A percentile compares a stretch with the other conserved stretches of the same genome.
These are phyloP conservation scores for Ariolimax columbianus DNA, from an alignment of 2,888 invertebrate species.

Conservation along the genomic window DNA sequence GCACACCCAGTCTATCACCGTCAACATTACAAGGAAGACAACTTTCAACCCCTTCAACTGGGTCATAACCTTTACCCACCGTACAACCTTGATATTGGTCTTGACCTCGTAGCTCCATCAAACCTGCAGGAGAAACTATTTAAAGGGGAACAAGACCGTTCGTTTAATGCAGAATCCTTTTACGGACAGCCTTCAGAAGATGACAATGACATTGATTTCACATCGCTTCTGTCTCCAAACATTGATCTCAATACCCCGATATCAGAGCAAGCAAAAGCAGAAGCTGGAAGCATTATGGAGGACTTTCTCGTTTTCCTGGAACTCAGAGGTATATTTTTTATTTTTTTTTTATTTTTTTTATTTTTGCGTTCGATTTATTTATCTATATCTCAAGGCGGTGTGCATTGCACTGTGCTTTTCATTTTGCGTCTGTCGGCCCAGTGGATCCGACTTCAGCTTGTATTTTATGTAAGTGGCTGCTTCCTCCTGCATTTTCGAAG, in stretches of 20 bases:
- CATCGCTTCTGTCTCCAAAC: neutral
- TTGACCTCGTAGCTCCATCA: neutral
- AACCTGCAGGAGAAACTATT: neutral
- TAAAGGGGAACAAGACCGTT: neutral
- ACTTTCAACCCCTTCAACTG: neutral
- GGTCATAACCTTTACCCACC: neutral
- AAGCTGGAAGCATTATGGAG: neutral
- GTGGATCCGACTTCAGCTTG: too few species aligned
- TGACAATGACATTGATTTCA: neutral
- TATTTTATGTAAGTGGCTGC: too few species aligned
- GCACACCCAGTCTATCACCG: neutral
- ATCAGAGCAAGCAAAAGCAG: neutral
- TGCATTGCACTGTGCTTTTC: too few species aligned
- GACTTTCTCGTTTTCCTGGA: neutral
- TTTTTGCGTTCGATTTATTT: too few species aligned
- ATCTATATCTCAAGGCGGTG: too few species aligned
- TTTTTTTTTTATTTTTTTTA: too few species aligned
- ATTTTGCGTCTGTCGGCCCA: too few species aligned
- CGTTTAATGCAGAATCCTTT: neutral
- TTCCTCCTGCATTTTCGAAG: too few species aligned
- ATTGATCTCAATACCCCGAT: neutral
- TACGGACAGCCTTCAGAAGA: neutral
- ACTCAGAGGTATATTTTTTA: neutral
- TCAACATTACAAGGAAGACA: neutral
- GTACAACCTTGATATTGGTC: neutral